These are phyloP conservation scores for Andrena trimmerana DNA, from an alignment of 2,888 invertebrate species.

Conservation along the genomic window DNA sequence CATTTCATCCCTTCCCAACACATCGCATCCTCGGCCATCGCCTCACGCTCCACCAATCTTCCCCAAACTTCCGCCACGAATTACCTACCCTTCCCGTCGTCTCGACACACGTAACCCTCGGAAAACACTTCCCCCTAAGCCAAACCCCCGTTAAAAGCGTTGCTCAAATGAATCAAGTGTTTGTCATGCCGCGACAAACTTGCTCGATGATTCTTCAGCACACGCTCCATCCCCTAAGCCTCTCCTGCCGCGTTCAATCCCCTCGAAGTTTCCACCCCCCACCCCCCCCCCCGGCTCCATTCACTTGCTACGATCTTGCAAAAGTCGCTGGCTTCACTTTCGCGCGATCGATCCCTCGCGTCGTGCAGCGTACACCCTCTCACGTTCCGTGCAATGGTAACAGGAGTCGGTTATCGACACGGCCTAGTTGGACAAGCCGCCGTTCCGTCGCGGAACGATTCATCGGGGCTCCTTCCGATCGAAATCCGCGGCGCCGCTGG, in stretches of 20 bases:
- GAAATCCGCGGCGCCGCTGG: not conserved
- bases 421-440: conserved; percentile 12
- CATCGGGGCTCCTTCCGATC: not conserved
- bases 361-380: not conserved
- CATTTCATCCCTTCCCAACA: too few relatives aligned
- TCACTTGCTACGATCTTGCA: not conserved
- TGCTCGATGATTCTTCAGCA: conserved; percentile 6
- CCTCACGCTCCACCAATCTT: not conserved
- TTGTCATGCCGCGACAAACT: not conserved
- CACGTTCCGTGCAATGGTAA: conserved; percentile 6
- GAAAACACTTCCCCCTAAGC: not conserved
- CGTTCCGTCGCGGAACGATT: not conserved
- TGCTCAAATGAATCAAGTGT: conserved; percentile 28
- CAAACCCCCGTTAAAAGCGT: not conserved
- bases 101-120: not conserved
- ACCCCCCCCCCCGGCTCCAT: too few relatives aligned
- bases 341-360: not conserved
- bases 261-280: conserved; percentile 13
- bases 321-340: conserved; percentile 19
- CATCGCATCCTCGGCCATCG: too few relatives aligned
- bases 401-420: conserved; percentile 15
- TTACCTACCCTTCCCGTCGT: not conserved
- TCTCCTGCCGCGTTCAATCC: not conserved
- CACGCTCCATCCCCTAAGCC: conserved; percentile 13
- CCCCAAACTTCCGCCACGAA: not conserved